Evolutionary conservation across 2,888 invertebrate genomes (phyloP), one percentile per base, ranked within the genome.

Genomic region (Arctia plantaginis): DNA sequence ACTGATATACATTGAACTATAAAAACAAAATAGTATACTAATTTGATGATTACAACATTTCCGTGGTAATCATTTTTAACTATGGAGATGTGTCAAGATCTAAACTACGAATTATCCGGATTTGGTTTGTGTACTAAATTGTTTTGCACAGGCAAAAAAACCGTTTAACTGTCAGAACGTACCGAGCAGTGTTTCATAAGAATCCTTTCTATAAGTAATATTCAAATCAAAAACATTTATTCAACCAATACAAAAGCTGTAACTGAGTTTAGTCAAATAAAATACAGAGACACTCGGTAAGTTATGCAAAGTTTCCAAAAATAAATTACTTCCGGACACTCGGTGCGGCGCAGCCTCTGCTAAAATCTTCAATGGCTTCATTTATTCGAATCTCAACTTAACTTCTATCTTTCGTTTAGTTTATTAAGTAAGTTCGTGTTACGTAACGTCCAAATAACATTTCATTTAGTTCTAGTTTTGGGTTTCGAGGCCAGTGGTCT

Each of bases 341-440:
- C 70, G 72, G 69, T 74, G 73, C 72, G 76, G 72, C 59, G 64
- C 73, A 66, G 59, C 74, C 1, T 44, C 69, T 69, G n/a, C 51
- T 66, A 41, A 39, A 33, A 70, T 68, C 69, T 59, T 81, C 70
- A 80, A 80, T 79, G 76, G 77, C 78, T 82, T 79, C 76, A 85
- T 85, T 87, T 88, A 89, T 87, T 86, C 85, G 87, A 83, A 85
- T 84, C 78, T 72, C 71, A 79, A 84, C 78, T 82, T 82, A 79
- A 74, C 74, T 74, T 66, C 67, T 73, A 72, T 30, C 69, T 75
- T 70, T 74, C 66, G 73, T 78, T n/a, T n/a, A n/a, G 72, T 77
- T 77, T 73, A 23, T 44, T 51, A 62, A 79, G 51, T 71, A 44
- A 66, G 51, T 75, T 67, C 33, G 64, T 68, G 70, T 66, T 70